These are phyloP conservation scores for Brachionichthys hirsutus DNA, from an alignment of 2,113 vertebrate species.

Conservation along the genomic window DNA sequence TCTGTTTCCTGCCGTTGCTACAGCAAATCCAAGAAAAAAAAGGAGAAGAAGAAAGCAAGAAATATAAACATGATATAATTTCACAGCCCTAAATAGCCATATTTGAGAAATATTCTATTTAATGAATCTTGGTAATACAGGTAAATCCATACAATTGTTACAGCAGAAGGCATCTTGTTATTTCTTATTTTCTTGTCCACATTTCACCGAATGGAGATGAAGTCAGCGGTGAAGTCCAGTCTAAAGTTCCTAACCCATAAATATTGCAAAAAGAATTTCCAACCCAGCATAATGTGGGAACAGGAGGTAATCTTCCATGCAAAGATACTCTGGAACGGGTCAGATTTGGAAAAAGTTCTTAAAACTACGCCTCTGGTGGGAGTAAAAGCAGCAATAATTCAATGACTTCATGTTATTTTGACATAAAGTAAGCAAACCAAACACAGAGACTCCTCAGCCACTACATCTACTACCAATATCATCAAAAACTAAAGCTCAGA, in stretches of 20 bases:
- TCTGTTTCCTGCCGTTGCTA: slow-evolving; percentile 57
- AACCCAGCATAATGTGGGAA: slow-evolving; percentile 25
- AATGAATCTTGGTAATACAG: slow-evolving; percentile 66
- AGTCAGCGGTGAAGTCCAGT: slow-evolving; percentile 49
- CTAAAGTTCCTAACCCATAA: slow-evolving; percentile 43
- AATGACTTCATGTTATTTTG: slow-evolving; percentile 11
- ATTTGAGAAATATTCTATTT: slow-evolving; percentile 63
- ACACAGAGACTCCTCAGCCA: slow-evolving; percentile 1
- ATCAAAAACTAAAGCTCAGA: background rate
- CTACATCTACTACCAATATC: background rate
- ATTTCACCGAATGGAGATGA: slow-evolving; percentile 36
- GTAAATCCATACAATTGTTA: slow-evolving; percentile 75
- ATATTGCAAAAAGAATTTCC: slow-evolving; percentile 31
- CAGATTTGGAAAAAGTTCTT: slow-evolving; percentile 24
- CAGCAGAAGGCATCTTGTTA: slow-evolving; percentile 78
- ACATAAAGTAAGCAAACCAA: slow-evolving; percentile 3
- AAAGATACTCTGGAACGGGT: slow-evolving; percentile 31
- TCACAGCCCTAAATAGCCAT: slow-evolving; percentile 60
- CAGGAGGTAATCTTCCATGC: slow-evolving; percentile 18
- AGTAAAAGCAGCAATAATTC: slow-evolving; percentile 48
- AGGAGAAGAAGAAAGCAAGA: slow-evolving; percentile 35
- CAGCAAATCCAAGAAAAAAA: slow-evolving; percentile 44
- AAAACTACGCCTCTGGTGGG: slow-evolving; percentile 21
- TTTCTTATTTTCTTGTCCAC: slow-evolving; percentile 49
- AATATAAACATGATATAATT: slow-evolving; percentile 61